These are phyloP conservation scores for Tholera decimalis DNA, from an alignment of 2,888 invertebrate species.

Conservation along the genomic window DNA sequence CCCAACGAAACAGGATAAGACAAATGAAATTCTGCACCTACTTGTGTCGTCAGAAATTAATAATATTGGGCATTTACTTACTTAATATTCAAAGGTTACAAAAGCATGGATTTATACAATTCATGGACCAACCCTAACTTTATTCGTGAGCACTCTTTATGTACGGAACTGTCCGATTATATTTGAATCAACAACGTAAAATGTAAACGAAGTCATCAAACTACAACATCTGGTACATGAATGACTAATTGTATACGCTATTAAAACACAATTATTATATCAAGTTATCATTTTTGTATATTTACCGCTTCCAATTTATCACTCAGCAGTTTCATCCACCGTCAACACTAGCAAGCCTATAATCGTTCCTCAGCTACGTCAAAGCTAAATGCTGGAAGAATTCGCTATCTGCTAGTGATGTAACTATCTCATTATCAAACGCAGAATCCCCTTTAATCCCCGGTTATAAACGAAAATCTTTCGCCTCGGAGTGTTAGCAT, in stretches of 20 bases:
- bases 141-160: constrained; percentile 19
- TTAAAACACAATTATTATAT: constrained; percentile 53
- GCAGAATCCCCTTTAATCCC: constrained; percentile 87
- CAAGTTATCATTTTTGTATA: constrained; percentile 60
- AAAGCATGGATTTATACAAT: constrained; percentile 35
- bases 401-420: constrained; percentile 80
- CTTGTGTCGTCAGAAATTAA: constrained; percentile 20
- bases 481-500: constrained; percentile 81
- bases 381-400: constrained; percentile 45
- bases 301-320: constrained; percentile 61
- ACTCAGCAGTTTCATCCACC: constrained; percentile 32
- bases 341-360: constrained; percentile 59
- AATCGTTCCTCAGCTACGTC: constrained; percentile 55
- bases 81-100: constrained; percentile 13
- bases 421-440: constrained; percentile 85
- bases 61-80: constrained; percentile 21
- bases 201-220: constrained; percentile 22
- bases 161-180: constrained; percentile 35
- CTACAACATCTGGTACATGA: constrained; percentile 35
- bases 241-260: constrained; percentile 53
- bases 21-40: constrained; percentile 4
- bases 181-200: constrained; percentile 32
- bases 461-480: constrained; percentile 88
- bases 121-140: constrained; percentile 39
- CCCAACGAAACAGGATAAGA: constrained; percentile 35